These are phyloP conservation scores for Chrosomus eos DNA, from an alignment of 2,797 vertebrate species.

Conservation along the genomic window DNA sequence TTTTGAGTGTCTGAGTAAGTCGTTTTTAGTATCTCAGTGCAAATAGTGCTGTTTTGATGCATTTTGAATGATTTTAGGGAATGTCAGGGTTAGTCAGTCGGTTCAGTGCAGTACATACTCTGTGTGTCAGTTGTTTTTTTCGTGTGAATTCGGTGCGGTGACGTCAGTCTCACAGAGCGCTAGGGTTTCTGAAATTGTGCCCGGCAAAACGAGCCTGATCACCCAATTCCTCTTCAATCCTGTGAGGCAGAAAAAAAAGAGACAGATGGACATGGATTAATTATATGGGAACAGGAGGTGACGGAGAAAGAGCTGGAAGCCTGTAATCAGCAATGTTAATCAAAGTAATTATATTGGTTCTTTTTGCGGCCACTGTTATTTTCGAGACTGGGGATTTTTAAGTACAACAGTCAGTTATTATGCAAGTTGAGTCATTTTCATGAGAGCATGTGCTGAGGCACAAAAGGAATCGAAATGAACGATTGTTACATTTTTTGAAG, in stretches of 20 bases:
- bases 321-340: conserved; percentile 28
- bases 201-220: conserved; percentile 94
- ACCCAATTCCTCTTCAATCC: conserved; percentile 94
- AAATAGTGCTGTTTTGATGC: conserved; percentile 51
- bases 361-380: neutral
- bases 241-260: conserved; percentile 61
- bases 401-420: neutral
- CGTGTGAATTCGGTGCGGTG: conserved; percentile 20
- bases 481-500: neutral
- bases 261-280: conserved; percentile 13
- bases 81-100: conserved; percentile 41
- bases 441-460: neutral
- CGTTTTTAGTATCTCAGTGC: conserved; percentile 48
- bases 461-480: neutral
- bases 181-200: conserved; percentile 96
- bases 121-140: conserved; percentile 49
- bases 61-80: conserved; percentile 25
- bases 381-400: neutral
- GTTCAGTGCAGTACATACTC: conserved; percentile 35
- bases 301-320: neutral
- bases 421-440: conserved; percentile 8
- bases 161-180: conserved; percentile 85
- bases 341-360: conserved; percentile 28
- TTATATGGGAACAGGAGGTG: conserved; percentile 6
- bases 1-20: conserved; percentile 27